Conservation (phyloP, 1,140 invertebrate genomes). For the Grapholita molesta region DNA sequence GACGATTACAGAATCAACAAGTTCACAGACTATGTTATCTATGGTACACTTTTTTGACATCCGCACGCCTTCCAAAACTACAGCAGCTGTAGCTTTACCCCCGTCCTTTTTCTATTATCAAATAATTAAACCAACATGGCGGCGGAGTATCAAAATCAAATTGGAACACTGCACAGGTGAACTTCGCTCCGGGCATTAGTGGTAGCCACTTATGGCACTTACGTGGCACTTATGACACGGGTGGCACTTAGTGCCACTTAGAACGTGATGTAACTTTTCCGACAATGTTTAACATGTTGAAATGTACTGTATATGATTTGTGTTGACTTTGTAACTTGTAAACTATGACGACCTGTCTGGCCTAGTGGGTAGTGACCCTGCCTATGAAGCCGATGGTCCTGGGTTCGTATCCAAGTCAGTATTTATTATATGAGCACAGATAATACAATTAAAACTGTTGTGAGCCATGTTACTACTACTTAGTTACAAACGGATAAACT, state of each 20-base stretch:
- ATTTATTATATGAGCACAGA: too few relatives aligned
- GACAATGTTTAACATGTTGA: neutral
- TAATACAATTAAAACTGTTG: too few relatives aligned
- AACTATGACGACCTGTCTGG: neutral
- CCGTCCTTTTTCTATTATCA: neutral
- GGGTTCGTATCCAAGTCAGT: too few relatives aligned
- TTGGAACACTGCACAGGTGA: neutral
- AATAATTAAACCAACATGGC: neutral
- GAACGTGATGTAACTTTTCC: neutral
- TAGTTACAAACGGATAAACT: too few relatives aligned
- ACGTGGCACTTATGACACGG: neutral
- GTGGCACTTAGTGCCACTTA: neutral
- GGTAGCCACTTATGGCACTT: neutral
- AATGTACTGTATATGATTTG: neutral
- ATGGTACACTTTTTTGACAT: too few relatives aligned
- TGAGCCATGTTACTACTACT: too few relatives aligned
- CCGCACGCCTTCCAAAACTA: too few relatives aligned
- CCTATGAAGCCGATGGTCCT: too few relatives aligned
- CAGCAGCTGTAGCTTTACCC: too few relatives aligned
- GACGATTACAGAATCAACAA: too few relatives aligned
- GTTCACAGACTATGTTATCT: too few relatives aligned
- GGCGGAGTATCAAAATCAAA: neutral
- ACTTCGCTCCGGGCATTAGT: conserved; percentile 27
- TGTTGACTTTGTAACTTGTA: neutral
- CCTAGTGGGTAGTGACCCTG: too few relatives aligned